A percentile compares a stretch with the other conserved stretches of the same genome.
These are phyloP conservation scores for Gambusia affinis DNA, from an alignment of 2,113 vertebrate species.

Conservation along the genomic window DNA sequence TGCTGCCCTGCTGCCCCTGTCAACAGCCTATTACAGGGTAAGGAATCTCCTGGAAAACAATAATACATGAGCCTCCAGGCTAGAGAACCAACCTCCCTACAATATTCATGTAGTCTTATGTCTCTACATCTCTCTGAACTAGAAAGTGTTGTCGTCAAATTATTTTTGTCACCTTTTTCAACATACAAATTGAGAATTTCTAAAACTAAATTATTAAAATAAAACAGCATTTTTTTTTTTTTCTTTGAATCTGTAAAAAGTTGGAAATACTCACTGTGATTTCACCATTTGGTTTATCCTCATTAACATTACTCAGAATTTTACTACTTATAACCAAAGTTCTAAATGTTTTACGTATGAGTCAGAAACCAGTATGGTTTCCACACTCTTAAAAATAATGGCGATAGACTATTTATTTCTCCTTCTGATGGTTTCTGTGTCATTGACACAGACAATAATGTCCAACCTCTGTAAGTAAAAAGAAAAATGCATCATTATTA, in stretches of 20 bases:
- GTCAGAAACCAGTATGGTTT: neutral
- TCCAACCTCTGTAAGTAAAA: neutral
- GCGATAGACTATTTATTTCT: neutral
- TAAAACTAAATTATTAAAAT: neutral
- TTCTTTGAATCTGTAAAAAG: neutral
- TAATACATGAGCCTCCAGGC: neutral
- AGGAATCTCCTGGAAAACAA: slow-evolving; percentile 52
- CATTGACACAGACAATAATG: neutral
- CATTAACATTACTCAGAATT: neutral
- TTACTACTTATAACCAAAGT: neutral
- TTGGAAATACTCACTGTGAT: neutral
- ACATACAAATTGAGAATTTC: neutral
- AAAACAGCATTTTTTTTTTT: neutral
- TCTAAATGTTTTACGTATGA: neutral
- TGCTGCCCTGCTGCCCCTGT: slow-evolving; percentile 90
- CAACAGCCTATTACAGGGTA: slow-evolving; percentile 96
- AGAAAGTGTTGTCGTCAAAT: neutral
- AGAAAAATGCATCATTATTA: neutral
- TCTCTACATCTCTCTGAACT: neutral
- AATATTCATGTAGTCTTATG: neutral
- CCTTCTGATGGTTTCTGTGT: neutral
- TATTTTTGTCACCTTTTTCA: neutral
- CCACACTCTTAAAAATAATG: neutral
- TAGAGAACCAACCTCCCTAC: no score
- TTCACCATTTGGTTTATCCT: neutral